A percentile compares a stretch with the other conserved stretches of the same genome.
These are phyloP conservation scores for Neolamprologus longior DNA, from an alignment of 2,113 vertebrate genomes.

Conservation along the genomic window DNA sequence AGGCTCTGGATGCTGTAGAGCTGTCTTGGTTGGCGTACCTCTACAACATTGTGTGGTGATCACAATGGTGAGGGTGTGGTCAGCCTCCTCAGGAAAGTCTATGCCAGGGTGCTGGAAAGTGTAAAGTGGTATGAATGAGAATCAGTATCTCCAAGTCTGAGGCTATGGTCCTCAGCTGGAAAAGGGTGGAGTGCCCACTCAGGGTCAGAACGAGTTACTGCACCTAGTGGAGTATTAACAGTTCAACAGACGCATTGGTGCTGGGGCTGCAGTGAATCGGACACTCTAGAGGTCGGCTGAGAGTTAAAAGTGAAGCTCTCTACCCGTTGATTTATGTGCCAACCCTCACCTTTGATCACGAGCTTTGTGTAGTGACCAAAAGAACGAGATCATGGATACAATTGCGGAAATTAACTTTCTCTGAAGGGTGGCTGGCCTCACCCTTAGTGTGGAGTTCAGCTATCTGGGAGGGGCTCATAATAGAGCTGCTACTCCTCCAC, in stretches of 20 bases:
- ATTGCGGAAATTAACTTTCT: not conserved
- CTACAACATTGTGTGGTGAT: not conserved
- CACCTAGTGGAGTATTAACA: not conserved
- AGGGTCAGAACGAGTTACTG: not conserved
- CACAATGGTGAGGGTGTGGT: not conserved
- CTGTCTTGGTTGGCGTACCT: not conserved
- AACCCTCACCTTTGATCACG: not conserved
- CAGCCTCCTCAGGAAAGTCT: not conserved
- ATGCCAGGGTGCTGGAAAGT: not conserved
- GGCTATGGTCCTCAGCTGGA: not conserved
- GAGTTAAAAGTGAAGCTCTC: not conserved
- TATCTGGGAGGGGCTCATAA: not conserved
- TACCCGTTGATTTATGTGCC: not conserved
- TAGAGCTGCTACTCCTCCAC: not conserved
- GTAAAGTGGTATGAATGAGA: not conserved
- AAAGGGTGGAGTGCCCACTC: not conserved
- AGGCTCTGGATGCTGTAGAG: not conserved
- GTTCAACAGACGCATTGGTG: not conserved
- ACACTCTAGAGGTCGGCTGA: not conserved
- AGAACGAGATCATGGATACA: not conserved
- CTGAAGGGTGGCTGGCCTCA: not conserved
- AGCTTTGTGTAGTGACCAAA: not conserved
- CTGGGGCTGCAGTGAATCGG: not conserved
- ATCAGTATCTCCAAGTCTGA: not conserved
- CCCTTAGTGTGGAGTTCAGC: not conserved